A percentile compares a stretch with the other conserved stretches of the same genome.
These are phyloP conservation scores for Neofelis nebulosa DNA, from an alignment of 2,113 vertebrate genomes.

Conservation along the genomic window DNA sequence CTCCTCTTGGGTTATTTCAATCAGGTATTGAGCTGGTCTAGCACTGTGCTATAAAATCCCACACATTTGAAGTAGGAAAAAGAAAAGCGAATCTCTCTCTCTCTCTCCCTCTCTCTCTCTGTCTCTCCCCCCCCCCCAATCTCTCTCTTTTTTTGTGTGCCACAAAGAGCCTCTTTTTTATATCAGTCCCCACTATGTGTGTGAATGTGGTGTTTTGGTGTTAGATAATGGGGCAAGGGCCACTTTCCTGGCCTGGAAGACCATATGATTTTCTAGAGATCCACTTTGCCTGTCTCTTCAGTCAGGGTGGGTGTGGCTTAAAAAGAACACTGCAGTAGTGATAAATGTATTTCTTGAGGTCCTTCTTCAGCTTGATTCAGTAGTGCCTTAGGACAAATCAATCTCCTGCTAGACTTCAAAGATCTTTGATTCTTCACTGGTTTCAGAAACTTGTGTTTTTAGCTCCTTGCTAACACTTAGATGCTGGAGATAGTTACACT, in stretches of 20 bases:
- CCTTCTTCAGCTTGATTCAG: slow-evolving; percentile 61
- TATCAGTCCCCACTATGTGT: slow-evolving; percentile 5
- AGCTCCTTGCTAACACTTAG: slow-evolving; percentile 9
- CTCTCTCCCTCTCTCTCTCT: slow-evolving; percentile 35
- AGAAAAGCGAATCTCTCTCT: slow-evolving; percentile 73
- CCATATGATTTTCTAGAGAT: slow-evolving; percentile 69
- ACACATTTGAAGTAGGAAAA: slow-evolving; percentile 76
- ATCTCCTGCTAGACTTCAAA: slow-evolving; percentile 53
- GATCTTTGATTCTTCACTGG: slow-evolving; percentile 31
- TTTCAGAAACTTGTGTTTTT: slow-evolving; percentile 44
- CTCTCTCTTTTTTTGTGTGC: slow-evolving; percentile 59
- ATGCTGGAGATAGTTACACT: neutral
- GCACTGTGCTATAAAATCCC: slow-evolving; percentile 75
- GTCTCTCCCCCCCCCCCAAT: slow-evolving; percentile 32
- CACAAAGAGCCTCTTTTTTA: slow-evolving; percentile 68
- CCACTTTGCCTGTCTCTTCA: slow-evolving; percentile 60
- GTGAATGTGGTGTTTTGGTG: slow-evolving; percentile 63
- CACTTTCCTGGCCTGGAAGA: slow-evolving; percentile 60
- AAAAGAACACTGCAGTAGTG: slow-evolving; percentile 58
- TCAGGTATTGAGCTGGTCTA: slow-evolving; percentile 83
- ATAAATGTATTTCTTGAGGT: slow-evolving; percentile 64
- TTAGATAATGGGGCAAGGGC: slow-evolving; percentile 60
- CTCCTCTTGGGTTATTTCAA: slow-evolving; percentile 85
- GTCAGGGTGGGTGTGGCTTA: slow-evolving; percentile 40
- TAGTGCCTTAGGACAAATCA: neutral